Evolutionary conservation across 2,797 vertebrate species (phyloP), one percentile per base, ranked within the genome.

Genomic region (Neosilurus mollespiculum): DNA sequence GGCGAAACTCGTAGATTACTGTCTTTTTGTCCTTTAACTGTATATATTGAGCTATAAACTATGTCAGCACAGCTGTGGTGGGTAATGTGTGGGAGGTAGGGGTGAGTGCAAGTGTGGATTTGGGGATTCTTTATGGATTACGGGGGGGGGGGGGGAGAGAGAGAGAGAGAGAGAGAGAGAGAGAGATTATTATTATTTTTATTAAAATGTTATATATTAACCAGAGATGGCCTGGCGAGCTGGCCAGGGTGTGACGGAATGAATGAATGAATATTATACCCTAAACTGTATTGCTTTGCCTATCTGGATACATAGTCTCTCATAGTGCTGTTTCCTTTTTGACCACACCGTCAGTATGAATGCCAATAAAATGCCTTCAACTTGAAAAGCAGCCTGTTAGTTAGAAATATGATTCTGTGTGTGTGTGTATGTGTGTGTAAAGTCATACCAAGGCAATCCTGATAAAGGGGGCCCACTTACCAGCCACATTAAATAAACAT

Each of bases 31-130:
- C 30, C 11, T 61, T 73, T 61, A 61, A 69, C 76, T 87, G 90
- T 90, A 90, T 90, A 88, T 59, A 76, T 85, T 84, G 82, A 85
- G 84, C 83, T 84, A 87, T 92, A 90, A 92, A 92, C 91, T 87
- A 91, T 91, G 91, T 92, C 90, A 91, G 85, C 90, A 77, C 87
- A 83, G 86, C 79, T 15, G 30, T 24, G 7, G 64, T 80, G 85
- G 85, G 87, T 87, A 89, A 88, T 85, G 71, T 34, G 73, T 87
- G 81, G 64, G 85, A 87, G 83, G 80, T 73, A 85, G 8, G 37
- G 69, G 87, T 70, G 12, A 51, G 53, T 30, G 43, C 66, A 87
- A 71, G 72, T 86, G 69, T 73, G 69, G 58, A 73, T 73, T 81
- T 81, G 30, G 82, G 88, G 86, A 88, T 86, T 88, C 59, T 80